Base-by-base conservation (phyloP, 2,888 invertebrate genomes). In the Aphodius sticticus region DNA sequence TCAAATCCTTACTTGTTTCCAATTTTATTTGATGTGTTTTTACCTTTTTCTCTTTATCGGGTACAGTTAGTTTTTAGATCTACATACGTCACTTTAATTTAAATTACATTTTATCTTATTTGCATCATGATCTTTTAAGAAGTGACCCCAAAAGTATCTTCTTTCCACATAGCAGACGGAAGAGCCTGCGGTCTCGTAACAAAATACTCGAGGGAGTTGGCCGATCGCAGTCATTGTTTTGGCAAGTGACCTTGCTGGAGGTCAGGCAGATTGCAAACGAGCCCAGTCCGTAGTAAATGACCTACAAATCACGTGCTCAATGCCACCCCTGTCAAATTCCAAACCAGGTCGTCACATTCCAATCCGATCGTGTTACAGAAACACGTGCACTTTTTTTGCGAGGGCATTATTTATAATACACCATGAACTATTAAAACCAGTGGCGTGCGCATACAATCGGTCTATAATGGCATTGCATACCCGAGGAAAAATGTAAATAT, bases 231-330 rank as follows among this genome's bases (percentile, higher is more conserved):
- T 83, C 80, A 79, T 80, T 53, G 53, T 53, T 53, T 83, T 85
- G 83, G 82, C 84, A 82, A 84, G 83, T 85, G 85, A 85, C 85
- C 86, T 85, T 85, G 85, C 83, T 82, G 84, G 85, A 86, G 86
- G 86, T 83, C 83, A 82, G 79, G 53, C 53, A 53, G 53, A 53
- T 53, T 12, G 53, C 53, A 75, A 38, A 78, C 69, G 78, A 69
- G 69, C 35, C 74, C 72, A 16, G 37, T 26, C 69, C 53, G 15
- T 14, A 75, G 69, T 26, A 78, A 74, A 78, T 78, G 75, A 69
- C 78, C 16, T 69, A 69, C 69, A 72, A 78, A 69, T 72, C 78
- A 72, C 36, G 15, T 78, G 72, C 26, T 53, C 75, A 75, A 78
- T 72, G 78, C 75, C 78, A 78, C 69, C 78, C 74, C 69, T 69